These are phyloP conservation scores for Drosophila pseudoananassae DNA, from an alignment of 1,140 invertebrate species.

Conservation along the genomic window DNA sequence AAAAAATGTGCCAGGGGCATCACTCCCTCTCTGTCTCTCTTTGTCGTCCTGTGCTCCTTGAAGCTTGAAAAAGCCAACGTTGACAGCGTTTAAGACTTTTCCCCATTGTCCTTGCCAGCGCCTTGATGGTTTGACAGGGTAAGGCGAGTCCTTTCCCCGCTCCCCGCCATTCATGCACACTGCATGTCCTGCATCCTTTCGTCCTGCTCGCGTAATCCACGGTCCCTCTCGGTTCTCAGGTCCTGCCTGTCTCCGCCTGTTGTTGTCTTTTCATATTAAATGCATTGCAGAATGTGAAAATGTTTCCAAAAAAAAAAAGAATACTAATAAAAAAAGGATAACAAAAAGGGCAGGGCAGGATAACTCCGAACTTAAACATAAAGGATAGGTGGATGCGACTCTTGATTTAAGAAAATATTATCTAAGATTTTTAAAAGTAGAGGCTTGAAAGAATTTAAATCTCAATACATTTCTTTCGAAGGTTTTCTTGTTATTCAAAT, in stretches of 20 bases:
- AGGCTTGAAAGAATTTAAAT: no score
- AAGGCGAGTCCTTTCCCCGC: conserved; percentile 42
- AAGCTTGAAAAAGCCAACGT: conserved; percentile 78
- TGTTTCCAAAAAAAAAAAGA: conserved; percentile 10
- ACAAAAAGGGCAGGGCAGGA: not conserved
- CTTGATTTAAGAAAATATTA: no score
- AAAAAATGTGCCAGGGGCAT: conserved; percentile 57
- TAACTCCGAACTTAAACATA: no score
- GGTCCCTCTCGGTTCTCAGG: not conserved
- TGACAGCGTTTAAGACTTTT: conserved; percentile 79
- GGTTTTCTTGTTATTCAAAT: no score
- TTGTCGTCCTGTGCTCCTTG: conserved; percentile 57
- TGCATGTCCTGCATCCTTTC: conserved; percentile 1
- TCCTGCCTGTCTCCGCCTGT: conserved; percentile 68
- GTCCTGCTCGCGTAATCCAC: conserved; percentile 1
- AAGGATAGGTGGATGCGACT: no score
- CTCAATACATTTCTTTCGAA: no score
- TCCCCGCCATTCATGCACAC: not conserved
- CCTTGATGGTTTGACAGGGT: conserved; percentile 63
- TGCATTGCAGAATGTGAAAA: conserved; percentile 65
- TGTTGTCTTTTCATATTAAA: conserved; percentile 81
- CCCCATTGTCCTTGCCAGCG: conserved; percentile 73
- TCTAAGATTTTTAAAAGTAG: no score
- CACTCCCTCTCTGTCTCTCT: conserved; percentile 18
- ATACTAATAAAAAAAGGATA: conserved; percentile 1